Evolutionary conservation across 2,113 vertebrate species (phyloP), one percentile per base, ranked within the genome.

Genomic region (Antennarius striatus): DNA sequence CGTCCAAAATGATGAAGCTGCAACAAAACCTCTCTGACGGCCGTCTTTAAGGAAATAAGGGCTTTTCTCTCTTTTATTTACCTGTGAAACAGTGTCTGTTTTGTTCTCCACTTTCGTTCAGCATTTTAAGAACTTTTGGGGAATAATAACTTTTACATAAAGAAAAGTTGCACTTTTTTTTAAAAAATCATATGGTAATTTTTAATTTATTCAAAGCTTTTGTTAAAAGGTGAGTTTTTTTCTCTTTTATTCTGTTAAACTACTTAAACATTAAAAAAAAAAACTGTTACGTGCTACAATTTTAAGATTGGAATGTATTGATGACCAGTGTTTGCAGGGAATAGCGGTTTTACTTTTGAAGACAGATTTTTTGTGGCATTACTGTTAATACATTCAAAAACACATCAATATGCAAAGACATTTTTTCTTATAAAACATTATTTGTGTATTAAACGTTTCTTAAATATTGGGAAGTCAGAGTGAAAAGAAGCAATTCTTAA

Each of bases 41-140:
- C 73, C 56, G 78, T 85, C 77, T 85, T 68, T 56, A 45, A 74
- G 68, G 77, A 79, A 81, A 78, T 55, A 82, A 61, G 73, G 69
- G 79, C 64, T 55, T 68, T 61, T 72, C 40, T 62, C 17, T 15
- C 13, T 15, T 73, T 15, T 73, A 28, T 68, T 49, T 40, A 56
- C 3, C 32, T 62, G 43, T 77, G 32, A 36, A 32, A 66, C 54
- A 1, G 53, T 39, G 17, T 28, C 3, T 2, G 56, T 29, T 46
- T 14, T 15, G 52, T n/a, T 49, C 16, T 13, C 4, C 10, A 46
- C 32, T 50, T 53, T 14, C 10, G 43, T 14, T 43, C 5, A 68
- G 69, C 22, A 13, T 57, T 68, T 32, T 30, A 1, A 48, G 4
- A 49, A 36, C 40, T 3, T 64, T 28, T 4, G 13, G 12, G 10